Conservation (phyloP, 2,888 invertebrate species). For the Acleris holmiana region DNA sequence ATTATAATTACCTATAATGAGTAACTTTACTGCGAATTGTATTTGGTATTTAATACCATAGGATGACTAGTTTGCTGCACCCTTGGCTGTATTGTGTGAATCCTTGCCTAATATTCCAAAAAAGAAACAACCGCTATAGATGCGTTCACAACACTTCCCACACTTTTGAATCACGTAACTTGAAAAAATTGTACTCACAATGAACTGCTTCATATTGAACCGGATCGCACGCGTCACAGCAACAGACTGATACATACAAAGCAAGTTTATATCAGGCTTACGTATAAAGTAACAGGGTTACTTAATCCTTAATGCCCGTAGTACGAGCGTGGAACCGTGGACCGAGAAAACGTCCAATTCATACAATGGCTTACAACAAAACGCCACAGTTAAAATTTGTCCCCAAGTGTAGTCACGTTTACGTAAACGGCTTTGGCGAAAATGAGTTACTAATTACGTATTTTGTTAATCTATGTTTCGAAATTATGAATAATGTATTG, state of each 20-base stretch:
- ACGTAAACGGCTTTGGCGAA: constrained; percentile 22
- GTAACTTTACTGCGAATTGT: too few relatives aligned
- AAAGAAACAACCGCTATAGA: not conserved
- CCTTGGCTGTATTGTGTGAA: not conserved
- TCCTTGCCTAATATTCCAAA: not conserved
- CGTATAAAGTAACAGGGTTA: constrained; percentile 67
- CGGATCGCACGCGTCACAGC: constrained; percentile 44
- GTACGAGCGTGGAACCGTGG: not conserved
- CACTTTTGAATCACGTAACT: constrained; percentile 1
- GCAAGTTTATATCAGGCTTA: constrained; percentile 66
- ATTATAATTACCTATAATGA: too few relatives aligned
- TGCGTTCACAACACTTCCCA: constrained; percentile 10
- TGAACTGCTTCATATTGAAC: constrained; percentile 53
- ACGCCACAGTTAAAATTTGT: constrained; percentile 22
- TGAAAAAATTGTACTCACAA: constrained; percentile 54
- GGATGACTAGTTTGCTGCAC: not conserved
- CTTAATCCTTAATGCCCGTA: constrained; percentile 43
- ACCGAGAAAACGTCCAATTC: constrained; percentile 22
- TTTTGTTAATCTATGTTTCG: constrained; percentile 3
- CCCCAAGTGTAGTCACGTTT: constrained; percentile 26
- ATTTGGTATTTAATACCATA: too few relatives aligned
- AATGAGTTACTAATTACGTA: constrained; percentile 6
- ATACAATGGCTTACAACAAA: constrained; percentile 18
- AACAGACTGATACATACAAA: constrained; percentile 49
- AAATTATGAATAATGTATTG: not conserved